Percentiles rank a stretch among this genome's conserved stretches.
phyloP scores from a whole-genome alignment of 2,113 vertebrate species.

The Perognathus longimembris region DNA sequence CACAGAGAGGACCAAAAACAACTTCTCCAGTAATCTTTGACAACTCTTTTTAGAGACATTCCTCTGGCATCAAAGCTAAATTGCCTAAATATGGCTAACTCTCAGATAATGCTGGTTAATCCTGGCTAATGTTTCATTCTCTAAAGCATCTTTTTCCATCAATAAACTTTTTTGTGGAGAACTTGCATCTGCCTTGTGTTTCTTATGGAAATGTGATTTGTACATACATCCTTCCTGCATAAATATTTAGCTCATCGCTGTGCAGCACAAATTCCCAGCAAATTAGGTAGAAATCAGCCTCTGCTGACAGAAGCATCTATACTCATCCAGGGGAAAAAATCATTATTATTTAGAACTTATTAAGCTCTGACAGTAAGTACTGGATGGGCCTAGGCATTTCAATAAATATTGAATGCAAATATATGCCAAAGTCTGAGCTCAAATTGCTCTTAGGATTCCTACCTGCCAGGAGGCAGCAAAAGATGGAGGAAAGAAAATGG shows the following conservation, averaged over 20 bases:
- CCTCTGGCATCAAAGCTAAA: conserved; percentile 46
- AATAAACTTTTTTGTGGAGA: conserved; percentile 73
- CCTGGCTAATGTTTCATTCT: conserved; percentile 72
- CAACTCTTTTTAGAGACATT: conserved; percentile 46
- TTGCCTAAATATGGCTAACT: conserved; percentile 73
- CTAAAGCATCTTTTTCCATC: conserved; percentile 69
- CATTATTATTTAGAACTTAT: conserved; percentile 81
- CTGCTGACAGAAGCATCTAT: conserved; percentile 76
- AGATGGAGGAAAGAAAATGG: conserved; percentile 8
- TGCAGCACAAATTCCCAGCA: conserved; percentile 74
- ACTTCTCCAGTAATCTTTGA: not conserved
- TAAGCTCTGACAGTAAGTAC: conserved; percentile 68
- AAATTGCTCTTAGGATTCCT: conserved; percentile 49
- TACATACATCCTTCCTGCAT: conserved; percentile 76
- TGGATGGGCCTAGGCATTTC: conserved; percentile 55
- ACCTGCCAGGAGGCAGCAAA: conserved; percentile 56
- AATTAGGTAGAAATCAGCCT: conserved; percentile 80
- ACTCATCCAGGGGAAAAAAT: conserved; percentile 63
- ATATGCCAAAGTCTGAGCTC: not conserved
- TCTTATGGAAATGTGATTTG: conserved; percentile 82
- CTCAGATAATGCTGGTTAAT: conserved; percentile 71
- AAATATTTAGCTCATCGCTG: conserved; percentile 83
- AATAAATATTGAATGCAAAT: conserved; percentile 68
- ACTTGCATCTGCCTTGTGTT: conserved; percentile 74
- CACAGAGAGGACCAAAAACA: not conserved